phyloP scores from a whole-genome alignment of 2,888 invertebrate genomes.

The Ochropacha duplaris region DNA sequence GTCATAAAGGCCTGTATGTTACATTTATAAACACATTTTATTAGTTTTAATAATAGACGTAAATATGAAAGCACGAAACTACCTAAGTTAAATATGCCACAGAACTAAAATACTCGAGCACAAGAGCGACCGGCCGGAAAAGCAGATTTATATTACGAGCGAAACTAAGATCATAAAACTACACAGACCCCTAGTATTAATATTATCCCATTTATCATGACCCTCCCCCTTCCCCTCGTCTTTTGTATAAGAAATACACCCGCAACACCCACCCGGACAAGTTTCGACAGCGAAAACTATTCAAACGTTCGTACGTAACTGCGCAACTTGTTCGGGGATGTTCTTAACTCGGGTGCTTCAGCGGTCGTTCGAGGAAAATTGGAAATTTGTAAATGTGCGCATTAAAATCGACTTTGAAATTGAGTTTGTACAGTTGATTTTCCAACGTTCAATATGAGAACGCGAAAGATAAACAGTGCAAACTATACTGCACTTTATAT shows the following conservation, averaged over 20 bases:
- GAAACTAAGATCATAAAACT: constrained; percentile 82
- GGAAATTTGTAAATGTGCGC: constrained; percentile 52
- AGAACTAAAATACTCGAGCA: constrained; percentile 52
- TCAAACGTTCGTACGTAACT: constrained; percentile 75
- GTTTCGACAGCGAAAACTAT: constrained; percentile 76
- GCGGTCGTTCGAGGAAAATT: constrained; percentile 78
- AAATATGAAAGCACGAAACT: background rate
- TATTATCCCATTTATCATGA: constrained; percentile 79
- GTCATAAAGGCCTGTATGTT: background rate
- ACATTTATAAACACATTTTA: background rate
- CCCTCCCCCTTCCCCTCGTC: constrained; percentile 63
- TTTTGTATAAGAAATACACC: constrained; percentile 80
- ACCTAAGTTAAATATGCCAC: constrained; percentile 22
- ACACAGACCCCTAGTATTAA: constrained; percentile 73
- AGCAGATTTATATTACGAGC: constrained; percentile 79
- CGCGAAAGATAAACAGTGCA: constrained; percentile 26
- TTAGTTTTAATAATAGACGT: background rate
- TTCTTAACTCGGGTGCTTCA: constrained; percentile 80
- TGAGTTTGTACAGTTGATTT: constrained; percentile 35
- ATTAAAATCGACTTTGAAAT: constrained; percentile 43
- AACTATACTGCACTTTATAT: constrained; percentile 44
- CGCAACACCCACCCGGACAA: constrained; percentile 71
- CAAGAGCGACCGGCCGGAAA: constrained; percentile 62
- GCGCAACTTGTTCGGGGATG: constrained; percentile 75
- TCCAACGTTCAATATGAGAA: constrained; percentile 41